Base-by-base conservation (phyloP, 1,140 invertebrate genomes). In the Bombyx mandarina region DNA sequence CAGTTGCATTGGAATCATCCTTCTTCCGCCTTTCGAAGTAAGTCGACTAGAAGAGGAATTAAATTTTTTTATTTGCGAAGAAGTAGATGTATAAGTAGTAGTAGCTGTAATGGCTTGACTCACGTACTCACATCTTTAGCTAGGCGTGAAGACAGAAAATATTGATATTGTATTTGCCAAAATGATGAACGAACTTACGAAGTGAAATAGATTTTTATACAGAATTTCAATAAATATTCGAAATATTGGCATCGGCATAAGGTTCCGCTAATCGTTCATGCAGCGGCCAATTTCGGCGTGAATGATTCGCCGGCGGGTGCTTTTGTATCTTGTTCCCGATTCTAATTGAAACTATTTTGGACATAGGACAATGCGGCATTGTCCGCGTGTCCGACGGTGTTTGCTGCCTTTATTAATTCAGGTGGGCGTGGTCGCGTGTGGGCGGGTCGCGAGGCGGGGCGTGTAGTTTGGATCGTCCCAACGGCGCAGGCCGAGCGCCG, bases 301-400 rank as follows among this genome's bases (percentile, higher is more conserved):
- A 77, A 79, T 73, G 75, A 73, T 69, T 79, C 66, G 67, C 65
- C 64, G 73, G 61, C 67, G 71, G 69, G 65, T 60, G 77, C 77
- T 79, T 82, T 82, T 84, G 74, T 82, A 71, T 73, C 70, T 74
- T 73, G 71, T 75, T 66, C 75, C 71, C 76, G 75, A 71, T 82
- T 84, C 81, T 86, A 86, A 86, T 86, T 84, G 81, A 86, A 86
- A 86, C 83, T 86, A 83, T 86, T 86, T 84, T 77, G 83, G 80
- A 76, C 74, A 72, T 60, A 74, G 83, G 83, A 86, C 83, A 86
- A 86, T 82, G 79, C 71, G 57, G 79, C 74, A 84, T 86, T 86
- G 83, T 86, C 83, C 83, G 82, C 78, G 77, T 86, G 82, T 84
- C 82, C 82, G 71, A 70, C 69, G 75, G 75, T 86, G 82, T 86